Percentiles rank a stretch among this genome's conserved stretches.
These are phyloP conservation scores for Grammomys dolichurus DNA, from an alignment of 2,113 vertebrate genomes.

Conservation along the genomic window DNA sequence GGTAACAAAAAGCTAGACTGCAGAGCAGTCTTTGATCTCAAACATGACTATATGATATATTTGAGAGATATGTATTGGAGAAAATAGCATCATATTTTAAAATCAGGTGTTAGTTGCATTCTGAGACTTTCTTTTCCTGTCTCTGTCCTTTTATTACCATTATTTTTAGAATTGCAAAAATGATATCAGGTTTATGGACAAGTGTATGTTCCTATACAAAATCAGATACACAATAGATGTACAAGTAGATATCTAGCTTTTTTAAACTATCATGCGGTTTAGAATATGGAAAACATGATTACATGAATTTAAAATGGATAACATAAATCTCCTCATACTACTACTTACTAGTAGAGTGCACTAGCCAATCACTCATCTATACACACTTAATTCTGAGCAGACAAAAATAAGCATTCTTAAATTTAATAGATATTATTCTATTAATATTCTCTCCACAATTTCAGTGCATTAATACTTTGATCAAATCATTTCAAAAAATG, in stretches of 20 bases:
- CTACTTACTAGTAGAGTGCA: not conserved
- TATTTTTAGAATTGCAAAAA: not conserved
- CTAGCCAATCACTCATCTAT: conserved; percentile 28
- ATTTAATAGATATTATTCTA: conserved; percentile 61
- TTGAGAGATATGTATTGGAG: not conserved
- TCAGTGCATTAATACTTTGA: conserved; percentile 60
- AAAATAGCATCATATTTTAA: conserved; percentile 33
- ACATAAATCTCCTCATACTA: not conserved
- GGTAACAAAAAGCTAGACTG: not conserved
- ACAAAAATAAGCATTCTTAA: conserved; percentile 65
- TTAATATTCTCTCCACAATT: conserved; percentile 59
- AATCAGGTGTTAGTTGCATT: not conserved
- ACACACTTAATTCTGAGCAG: conserved; percentile 52
- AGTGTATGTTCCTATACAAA: not conserved
- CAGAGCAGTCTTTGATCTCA: not conserved
- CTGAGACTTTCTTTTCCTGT: not conserved
- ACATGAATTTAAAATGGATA: not conserved
- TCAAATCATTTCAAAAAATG: conserved; percentile 68
- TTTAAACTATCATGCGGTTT: not conserved
- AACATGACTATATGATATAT: not conserved
- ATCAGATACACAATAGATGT: not conserved
- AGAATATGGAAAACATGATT: not conserved
- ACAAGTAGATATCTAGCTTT: conserved; percentile 1
- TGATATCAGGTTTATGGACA: not conserved
- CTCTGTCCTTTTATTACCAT: not conserved